phyloP scores from a whole-genome alignment of 2,888 invertebrate genomes.

The Phortica okadai region DNA sequence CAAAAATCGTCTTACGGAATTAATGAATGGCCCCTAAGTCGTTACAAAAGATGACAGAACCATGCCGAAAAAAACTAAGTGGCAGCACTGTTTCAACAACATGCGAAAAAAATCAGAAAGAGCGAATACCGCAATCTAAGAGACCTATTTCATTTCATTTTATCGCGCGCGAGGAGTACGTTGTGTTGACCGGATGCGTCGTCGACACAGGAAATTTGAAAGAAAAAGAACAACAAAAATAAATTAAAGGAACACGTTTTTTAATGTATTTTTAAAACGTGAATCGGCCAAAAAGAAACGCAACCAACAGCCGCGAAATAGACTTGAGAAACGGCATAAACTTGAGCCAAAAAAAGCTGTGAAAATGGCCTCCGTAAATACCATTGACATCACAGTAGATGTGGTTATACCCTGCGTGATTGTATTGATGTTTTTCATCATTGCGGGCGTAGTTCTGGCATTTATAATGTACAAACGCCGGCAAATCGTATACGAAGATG shows the following conservation, averaged over 20 bases:
- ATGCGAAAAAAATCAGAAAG: too few relatives aligned
- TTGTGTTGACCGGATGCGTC: background rate
- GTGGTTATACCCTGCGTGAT: conserved; percentile 62
- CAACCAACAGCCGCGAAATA: conserved; percentile 44
- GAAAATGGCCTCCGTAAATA: conserved; percentile 50
- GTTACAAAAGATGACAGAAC: too few relatives aligned
- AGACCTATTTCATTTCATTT: too few relatives aligned
- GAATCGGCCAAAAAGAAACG: conserved; percentile 40
- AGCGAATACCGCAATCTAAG: too few relatives aligned
- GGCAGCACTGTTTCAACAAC: too few relatives aligned
- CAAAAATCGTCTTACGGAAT: too few relatives aligned
- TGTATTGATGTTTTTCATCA: conserved; percentile 53
- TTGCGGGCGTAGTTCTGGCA: conserved; percentile 63
- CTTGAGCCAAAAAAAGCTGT: background rate
- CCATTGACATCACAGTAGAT: conserved; percentile 57
- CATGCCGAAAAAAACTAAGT: too few relatives aligned
- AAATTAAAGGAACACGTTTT: conserved; percentile 19
- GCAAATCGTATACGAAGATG: conserved; percentile 43
- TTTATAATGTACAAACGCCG: conserved; percentile 62
- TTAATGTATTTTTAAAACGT: conserved; percentile 7
- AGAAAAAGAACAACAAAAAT: background rate
- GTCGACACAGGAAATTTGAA: background rate
- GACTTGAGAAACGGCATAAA: background rate
- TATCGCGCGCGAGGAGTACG: too few relatives aligned
- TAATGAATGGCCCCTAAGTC: too few relatives aligned